Conservation (phyloP, 2,888 invertebrate species). For the Onthophagus sagittarius region DNA sequence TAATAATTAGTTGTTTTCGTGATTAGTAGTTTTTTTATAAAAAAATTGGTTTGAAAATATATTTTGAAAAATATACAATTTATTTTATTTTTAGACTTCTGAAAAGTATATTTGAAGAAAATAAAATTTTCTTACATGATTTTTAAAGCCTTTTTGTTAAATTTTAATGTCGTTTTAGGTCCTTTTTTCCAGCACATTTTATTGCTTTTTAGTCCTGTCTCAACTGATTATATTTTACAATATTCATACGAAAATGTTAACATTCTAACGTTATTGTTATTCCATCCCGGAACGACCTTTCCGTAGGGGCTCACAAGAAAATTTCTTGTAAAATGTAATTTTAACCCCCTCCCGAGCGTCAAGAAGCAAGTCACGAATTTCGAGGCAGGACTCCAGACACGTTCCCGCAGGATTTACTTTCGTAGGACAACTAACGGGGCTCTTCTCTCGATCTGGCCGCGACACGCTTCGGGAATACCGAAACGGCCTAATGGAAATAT, state of each 20-base stretch:
- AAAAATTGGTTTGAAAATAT: no score
- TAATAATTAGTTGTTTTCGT: no score
- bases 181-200: no score
- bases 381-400: slow-evolving; percentile 33
- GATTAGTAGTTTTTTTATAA: no score
- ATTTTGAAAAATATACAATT: no score
- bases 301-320: background rate
- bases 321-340: background rate
- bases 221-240: no score
- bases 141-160: no score
- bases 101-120: no score
- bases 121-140: no score
- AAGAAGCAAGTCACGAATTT: background rate
- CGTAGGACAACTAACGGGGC: slow-evolving; percentile 48
- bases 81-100: no score
- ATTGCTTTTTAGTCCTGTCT: no score
- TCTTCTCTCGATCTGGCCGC: slow-evolving; percentile 36
- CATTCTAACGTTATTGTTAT: background rate
- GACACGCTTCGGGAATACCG: slow-evolving; percentile 43
- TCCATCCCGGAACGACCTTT: background rate
- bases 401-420: slow-evolving; percentile 46
- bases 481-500: slow-evolving; percentile 46
- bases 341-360: background rate
- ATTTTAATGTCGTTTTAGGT: no score
- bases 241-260: background rate